Evolutionary conservation across 2,888 invertebrate species (phyloP).

Genomic region (Zygogramma bicolorata): DNA sequence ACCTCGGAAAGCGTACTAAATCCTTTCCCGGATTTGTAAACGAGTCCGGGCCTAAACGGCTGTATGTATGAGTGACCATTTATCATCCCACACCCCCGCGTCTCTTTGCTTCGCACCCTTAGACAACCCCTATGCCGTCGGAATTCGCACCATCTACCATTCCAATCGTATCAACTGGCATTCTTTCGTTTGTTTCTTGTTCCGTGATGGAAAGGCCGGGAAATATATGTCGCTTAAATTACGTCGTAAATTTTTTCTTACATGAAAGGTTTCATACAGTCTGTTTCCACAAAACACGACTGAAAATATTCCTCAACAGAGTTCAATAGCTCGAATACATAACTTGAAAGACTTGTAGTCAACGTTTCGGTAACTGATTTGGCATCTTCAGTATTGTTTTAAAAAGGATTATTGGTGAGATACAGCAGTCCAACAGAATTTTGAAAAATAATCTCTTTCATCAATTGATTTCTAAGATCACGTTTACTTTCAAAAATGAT

Average conservation of each 20-base stretch:
- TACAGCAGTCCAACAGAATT: no score
- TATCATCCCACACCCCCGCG: conserved; percentile 64
- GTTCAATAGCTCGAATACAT: no score
- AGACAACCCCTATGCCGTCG: conserved; percentile 47
- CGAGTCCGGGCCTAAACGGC: conserved; percentile 65
- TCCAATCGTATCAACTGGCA: conserved; percentile 35
- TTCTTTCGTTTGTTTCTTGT: conserved; percentile 36
- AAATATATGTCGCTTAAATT: background rate
- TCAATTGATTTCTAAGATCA: no score
- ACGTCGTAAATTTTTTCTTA: background rate
- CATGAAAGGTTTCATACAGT: background rate
- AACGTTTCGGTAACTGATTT: no score
- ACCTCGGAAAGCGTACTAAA: conserved; percentile 64
- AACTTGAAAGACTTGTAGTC: no score
- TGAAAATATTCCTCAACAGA: no score
- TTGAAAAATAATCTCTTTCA: no score
- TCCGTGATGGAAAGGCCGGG: conserved; percentile 14
- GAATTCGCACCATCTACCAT: conserved; percentile 26
- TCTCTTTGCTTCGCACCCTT: conserved; percentile 52
- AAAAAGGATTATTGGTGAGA: no score
- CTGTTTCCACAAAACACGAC: no score
- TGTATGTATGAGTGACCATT: conserved; percentile 67
- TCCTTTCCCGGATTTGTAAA: conserved; percentile 67
- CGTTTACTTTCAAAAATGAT: no score
- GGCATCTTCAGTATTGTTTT: no score